Conservation (phyloP, 2,797 vertebrate species). For the Sebastes hopkinsi region DNA sequence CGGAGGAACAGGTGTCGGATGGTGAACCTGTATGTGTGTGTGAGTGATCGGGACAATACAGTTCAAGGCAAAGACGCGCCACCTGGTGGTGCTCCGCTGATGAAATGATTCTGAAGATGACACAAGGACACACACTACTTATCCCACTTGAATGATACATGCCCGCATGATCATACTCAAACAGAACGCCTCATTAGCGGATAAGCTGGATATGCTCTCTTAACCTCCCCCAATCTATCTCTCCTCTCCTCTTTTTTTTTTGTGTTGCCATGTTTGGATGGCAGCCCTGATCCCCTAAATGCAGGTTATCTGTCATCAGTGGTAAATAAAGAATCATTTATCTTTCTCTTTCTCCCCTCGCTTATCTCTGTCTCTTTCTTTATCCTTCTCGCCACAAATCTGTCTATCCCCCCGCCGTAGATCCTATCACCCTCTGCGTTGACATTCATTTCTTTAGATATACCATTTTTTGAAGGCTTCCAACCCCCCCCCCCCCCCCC, state of each 20-base stretch:
- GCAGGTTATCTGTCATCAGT: slow-evolving; percentile 77
- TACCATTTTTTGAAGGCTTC: slow-evolving; percentile 8
- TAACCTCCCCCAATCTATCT: slow-evolving; percentile 61
- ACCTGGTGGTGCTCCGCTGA: slow-evolving; percentile 61
- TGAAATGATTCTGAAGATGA: slow-evolving; percentile 24
- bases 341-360: slow-evolving; percentile 34
- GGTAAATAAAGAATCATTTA: slow-evolving; percentile 75
- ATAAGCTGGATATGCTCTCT: slow-evolving; percentile 70
- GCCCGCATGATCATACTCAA: slow-evolving; percentile 64
- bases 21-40: slow-evolving; percentile 34
- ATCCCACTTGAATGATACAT: slow-evolving; percentile 72
- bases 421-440: slow-evolving; percentile 33
- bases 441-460: slow-evolving; percentile 40
- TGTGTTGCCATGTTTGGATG: slow-evolving; percentile 46
- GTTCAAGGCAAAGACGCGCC: slow-evolving; percentile 57
- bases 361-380: slow-evolving; percentile 49
- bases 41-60: slow-evolving; percentile 22
- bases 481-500: too few species aligned
- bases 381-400: slow-evolving; percentile 33
- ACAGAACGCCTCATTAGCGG: slow-evolving; percentile 74
- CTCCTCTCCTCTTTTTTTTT: slow-evolving; percentile 24
- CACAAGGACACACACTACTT: slow-evolving; percentile 47
- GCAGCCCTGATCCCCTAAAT: slow-evolving; percentile 73
- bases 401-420: slow-evolving; percentile 31
- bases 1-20: slow-evolving; percentile 64